These are phyloP conservation scores for Plutella xylostella DNA, from an alignment of 2,888 invertebrate genomes.

Conservation along the genomic window DNA sequence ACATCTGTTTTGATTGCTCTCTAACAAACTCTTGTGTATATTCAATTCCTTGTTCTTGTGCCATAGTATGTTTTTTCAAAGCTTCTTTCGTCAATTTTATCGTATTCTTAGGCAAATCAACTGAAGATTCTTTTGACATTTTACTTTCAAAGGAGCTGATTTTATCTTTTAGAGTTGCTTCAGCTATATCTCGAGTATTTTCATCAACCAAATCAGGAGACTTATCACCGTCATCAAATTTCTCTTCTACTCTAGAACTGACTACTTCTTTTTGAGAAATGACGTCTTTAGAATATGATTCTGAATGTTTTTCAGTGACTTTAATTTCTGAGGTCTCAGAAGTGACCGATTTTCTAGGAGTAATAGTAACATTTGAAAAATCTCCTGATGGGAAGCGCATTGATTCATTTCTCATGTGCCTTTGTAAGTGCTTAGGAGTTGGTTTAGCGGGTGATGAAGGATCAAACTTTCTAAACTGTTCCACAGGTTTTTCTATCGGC, in stretches of 20 bases:
- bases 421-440: constrained; percentile 63
- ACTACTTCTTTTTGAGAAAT: constrained; percentile 61
- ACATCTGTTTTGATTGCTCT: constrained; percentile 59
- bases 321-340: constrained; percentile 58
- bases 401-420: constrained; percentile 65
- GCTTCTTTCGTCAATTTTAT: constrained; percentile 64
- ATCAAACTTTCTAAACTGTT: constrained; percentile 57
- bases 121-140: constrained; percentile 48
- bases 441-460: constrained; percentile 60
- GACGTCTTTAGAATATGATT: constrained; percentile 39
- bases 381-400: constrained; percentile 67
- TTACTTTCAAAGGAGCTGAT: constrained; percentile 61
- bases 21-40: constrained; percentile 65
- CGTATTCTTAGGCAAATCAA: constrained; percentile 50
- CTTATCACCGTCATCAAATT: constrained; percentile 53
- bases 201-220: constrained; percentile 53
- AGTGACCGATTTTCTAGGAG: constrained; percentile 50
- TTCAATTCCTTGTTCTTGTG: constrained; percentile 59
- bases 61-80: constrained; percentile 58
- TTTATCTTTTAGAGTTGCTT: constrained; percentile 53
- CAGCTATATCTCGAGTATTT: constrained; percentile 60
- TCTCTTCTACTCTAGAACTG: constrained; percentile 65
- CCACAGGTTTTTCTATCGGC: constrained; percentile 39
- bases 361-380: constrained; percentile 62
- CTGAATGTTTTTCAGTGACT: constrained; percentile 36